Evolutionary conservation across 2,113 vertebrate genomes (phyloP).

Genomic region (Miniopterus natalensis): DNA sequence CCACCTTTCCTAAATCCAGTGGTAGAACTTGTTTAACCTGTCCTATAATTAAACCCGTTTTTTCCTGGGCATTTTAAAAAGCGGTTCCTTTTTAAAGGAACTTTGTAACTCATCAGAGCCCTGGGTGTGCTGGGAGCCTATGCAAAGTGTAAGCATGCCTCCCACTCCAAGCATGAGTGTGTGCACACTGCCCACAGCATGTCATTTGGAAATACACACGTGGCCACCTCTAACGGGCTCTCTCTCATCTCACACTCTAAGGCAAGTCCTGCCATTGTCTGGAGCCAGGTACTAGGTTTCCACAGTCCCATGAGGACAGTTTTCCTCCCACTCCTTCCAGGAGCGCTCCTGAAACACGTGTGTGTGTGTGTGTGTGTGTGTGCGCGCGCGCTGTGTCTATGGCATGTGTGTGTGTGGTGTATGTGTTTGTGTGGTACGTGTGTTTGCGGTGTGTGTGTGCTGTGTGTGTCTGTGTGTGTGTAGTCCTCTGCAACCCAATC

Average conservation of each 20-base stretch:
- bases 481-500: background rate
- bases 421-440: background rate
- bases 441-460: background rate
- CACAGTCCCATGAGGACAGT: background rate
- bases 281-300: background rate
- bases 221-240: fast-evolving
- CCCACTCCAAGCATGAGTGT: background rate
- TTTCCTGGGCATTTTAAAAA: slow-evolving; percentile 48
- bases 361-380: background rate
- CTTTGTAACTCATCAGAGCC: slow-evolving; percentile 27
- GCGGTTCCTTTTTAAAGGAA: background rate
- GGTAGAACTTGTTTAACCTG: background rate
- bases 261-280: background rate
- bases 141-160: background rate
- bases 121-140: background rate
- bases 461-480: background rate
- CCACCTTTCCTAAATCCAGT: background rate
- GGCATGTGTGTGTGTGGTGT: background rate
- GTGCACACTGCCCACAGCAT: fast-evolving
- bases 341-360: background rate
- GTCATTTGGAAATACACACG: background rate
- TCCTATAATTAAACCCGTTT: slow-evolving; percentile 31
- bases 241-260: background rate
- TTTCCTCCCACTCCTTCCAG: background rate
- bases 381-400: background rate